These are phyloP conservation scores for Rhabdornis inornatus DNA, from an alignment of 2,113 vertebrate species.

Conservation along the genomic window DNA sequence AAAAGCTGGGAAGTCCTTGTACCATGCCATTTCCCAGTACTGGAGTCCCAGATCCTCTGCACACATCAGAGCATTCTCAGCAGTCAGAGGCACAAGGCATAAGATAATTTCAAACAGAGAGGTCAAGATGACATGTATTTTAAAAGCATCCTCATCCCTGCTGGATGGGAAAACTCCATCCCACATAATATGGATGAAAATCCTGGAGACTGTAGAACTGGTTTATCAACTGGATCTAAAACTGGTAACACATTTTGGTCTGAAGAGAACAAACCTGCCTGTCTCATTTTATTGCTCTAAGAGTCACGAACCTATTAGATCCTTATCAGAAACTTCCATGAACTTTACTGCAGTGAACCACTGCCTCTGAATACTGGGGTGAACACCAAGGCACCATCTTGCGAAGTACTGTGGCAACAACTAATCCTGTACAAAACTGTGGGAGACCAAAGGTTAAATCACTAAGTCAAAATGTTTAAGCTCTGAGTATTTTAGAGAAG, in stretches of 20 bases:
- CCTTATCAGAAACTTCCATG: neutral
- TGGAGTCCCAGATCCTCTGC: neutral
- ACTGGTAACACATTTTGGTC: neutral
- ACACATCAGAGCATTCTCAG: neutral
- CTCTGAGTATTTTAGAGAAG: neutral
- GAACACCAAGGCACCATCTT: neutral
- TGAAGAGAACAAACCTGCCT: neutral
- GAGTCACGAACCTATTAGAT: neutral
- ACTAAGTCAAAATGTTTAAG: neutral
- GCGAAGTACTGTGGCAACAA: neutral
- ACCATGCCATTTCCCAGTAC: neutral
- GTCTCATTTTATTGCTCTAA: neutral
- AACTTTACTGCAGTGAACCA: neutral
- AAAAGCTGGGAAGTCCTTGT: neutral
- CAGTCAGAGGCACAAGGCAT: neutral
- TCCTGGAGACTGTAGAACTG: neutral
- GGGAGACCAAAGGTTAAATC: neutral
- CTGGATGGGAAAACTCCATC: neutral
- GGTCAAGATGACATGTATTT: accelerated
- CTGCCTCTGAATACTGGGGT: neutral
- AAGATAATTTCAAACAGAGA: neutral
- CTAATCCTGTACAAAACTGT: neutral
- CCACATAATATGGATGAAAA: neutral
- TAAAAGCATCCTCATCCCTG: neutral
- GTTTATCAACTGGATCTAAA: neutral